Conservation (phyloP, 2,888 invertebrate genomes). For the Neoascia interrupta region DNA sequence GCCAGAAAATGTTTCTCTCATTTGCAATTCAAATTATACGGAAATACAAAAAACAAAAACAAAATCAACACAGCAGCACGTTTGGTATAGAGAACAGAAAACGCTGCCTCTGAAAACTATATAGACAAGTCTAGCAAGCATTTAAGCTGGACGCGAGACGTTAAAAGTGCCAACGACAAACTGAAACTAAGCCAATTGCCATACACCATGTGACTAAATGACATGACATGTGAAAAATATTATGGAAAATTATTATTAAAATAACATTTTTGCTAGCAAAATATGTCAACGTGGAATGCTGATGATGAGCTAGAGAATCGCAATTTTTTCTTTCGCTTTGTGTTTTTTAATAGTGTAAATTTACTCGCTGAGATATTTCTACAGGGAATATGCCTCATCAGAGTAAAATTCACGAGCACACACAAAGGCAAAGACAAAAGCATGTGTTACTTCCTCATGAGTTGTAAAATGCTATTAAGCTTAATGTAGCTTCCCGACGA, state of each 20-base stretch:
- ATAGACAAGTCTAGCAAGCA: too few relatives aligned
- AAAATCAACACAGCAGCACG: constrained; percentile 8
- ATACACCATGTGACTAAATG: neutral
- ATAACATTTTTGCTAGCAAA: constrained; percentile 21
- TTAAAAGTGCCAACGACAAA: neutral
- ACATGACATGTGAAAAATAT: constrained; percentile 23
- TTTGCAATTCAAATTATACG: constrained; percentile 30
- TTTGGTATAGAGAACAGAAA: neutral
- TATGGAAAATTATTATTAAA: neutral
- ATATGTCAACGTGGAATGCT: constrained; percentile 17
- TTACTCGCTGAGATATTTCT: too few relatives aligned
- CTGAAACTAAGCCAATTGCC: constrained; percentile 14
- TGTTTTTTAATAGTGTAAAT: too few relatives aligned
- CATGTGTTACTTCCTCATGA: constrained; percentile 17
- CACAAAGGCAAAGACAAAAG: too few relatives aligned
- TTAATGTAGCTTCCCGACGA: constrained; percentile 36
- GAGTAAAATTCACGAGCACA: too few relatives aligned
- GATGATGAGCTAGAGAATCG: neutral
- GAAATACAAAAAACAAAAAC: neutral
- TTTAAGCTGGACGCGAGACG: neutral
- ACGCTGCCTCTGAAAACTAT: constrained; percentile 2
- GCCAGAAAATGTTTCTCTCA: constrained; percentile 11
- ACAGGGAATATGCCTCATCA: too few relatives aligned
- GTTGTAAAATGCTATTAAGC: constrained; percentile 37
- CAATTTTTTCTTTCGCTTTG: neutral